Base-by-base conservation (phyloP, 1,140 invertebrate genomes). In the Tetramorium simillimum region DNA sequence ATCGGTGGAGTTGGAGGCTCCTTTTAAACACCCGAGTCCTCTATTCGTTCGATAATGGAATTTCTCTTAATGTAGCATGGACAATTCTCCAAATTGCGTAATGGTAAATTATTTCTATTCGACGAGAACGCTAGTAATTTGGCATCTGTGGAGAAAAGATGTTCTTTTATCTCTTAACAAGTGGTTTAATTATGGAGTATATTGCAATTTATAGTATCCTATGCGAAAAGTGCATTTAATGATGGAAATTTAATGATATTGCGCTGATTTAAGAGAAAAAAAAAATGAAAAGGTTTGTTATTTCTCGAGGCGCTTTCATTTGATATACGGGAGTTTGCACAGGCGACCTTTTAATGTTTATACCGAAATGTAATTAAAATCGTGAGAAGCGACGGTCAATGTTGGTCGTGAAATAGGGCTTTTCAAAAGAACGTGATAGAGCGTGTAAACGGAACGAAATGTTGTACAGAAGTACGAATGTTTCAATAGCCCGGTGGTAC, bases 291-390 rank as follows among this genome's bases (percentile, higher is more conserved):
- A n/a, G 28, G 37, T 40, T n/a, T 21, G 43, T n/a, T 53, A n/a
- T 63, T 24, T 80, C 3, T 33, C 28, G 9, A 6, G 2, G 9
- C 21, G 46, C n/a, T 24, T 18, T 56, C 24, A 82, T 58, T 58
- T 10, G 40, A 46, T 77, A 60, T 40, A 1, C 40, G 16, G 16
- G 7, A 63, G n/a, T 28, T n/a, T 1, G 24, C n/a, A 16, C 4
- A 21, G 24, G n/a, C 18, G 14, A 73, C 16, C 37, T 46, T 60
- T 84, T 60, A 58, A 43, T 70, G n/a, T 60, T 82, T 60, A 24
- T 14, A 56, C 16, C 65, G 40, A 46, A 18, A n/a, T 60, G 51
- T 82, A 82, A 84, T 84, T 84, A 84, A 46, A 73, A 28, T 73
- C 6, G 33, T 69, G 65, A 82, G 16, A 82, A 58, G 37, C 37